Evolutionary conservation across 2,113 vertebrate genomes (phyloP).

Genomic region (Zeus faber): DNA sequence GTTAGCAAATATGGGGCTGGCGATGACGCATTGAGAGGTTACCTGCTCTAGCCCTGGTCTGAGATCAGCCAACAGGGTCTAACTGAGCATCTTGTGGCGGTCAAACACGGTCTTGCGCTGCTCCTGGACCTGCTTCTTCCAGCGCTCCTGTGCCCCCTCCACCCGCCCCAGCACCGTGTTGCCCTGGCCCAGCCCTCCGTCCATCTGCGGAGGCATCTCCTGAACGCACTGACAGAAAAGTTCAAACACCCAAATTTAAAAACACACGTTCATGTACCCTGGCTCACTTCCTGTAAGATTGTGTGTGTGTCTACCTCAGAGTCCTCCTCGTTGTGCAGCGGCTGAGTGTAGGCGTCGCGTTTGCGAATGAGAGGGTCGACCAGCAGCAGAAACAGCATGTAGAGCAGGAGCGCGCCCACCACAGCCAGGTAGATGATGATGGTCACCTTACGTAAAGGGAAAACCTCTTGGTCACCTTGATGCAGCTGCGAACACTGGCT

Average conservation of each 20-base stretch:
- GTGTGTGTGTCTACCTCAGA: conserved; percentile 75
- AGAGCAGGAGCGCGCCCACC: conserved; percentile 88
- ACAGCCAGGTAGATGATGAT: conserved; percentile 93
- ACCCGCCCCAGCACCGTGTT: conserved; percentile 91
- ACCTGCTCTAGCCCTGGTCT: conserved; percentile 11
- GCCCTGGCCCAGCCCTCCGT: conserved; percentile 62
- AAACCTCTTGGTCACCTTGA: no score
- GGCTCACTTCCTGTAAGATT: neutral
- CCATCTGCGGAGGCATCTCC: conserved; percentile 76
- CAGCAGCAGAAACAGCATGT: conserved; percentile 94
- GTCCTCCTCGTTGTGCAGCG: conserved; percentile 89
- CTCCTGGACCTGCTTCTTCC: conserved; percentile 96
- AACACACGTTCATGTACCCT: neutral
- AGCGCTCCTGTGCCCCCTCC: conserved; percentile 93
- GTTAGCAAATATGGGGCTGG: conserved; percentile 18
- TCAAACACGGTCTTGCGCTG: conserved; percentile 95
- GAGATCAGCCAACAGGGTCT: conserved; percentile 22
- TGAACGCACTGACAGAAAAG: conserved; percentile 42
- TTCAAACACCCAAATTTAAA: neutral
- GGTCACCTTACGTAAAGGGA: conserved; percentile 78
- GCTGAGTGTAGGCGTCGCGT: conserved; percentile 85
- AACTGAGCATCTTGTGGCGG: conserved; percentile 96
- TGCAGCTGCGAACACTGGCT: no score
- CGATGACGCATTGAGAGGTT: conserved; percentile 32
- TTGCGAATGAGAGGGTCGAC: conserved; percentile 95